Evolutionary conservation across 2,888 invertebrate genomes (phyloP).

Genomic region (Dendrolimus houi): DNA sequence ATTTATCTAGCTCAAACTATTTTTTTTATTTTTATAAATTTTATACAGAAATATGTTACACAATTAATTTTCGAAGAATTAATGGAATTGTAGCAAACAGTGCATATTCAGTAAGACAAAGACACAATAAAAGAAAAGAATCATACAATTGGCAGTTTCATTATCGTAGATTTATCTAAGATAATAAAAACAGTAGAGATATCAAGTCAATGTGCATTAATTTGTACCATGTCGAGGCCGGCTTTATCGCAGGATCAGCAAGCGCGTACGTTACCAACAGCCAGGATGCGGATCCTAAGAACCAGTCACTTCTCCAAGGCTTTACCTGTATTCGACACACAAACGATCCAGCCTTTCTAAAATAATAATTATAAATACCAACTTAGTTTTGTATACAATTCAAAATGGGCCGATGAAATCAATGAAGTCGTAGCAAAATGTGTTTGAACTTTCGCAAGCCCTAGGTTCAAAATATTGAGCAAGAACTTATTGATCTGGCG

Average conservation of each 20-base stretch:
- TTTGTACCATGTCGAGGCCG: slow-evolving; percentile 3
- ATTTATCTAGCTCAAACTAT: too few relatives aligned
- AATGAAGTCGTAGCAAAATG: slow-evolving; percentile 5
- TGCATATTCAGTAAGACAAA: too few relatives aligned
- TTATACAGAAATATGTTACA: too few relatives aligned
- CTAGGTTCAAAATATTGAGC: neutral
- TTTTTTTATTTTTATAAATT: too few relatives aligned
- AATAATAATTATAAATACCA: slow-evolving; percentile 27
- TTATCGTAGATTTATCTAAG: neutral
- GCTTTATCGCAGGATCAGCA: slow-evolving; percentile 16
- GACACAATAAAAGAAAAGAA: too few relatives aligned
- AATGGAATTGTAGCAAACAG: too few relatives aligned
- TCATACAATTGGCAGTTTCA: neutral
- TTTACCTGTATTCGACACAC: slow-evolving; percentile 39
- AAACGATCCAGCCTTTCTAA: slow-evolving; percentile 50
- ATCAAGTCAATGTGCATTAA: slow-evolving; percentile 2
- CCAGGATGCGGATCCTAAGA: slow-evolving; percentile 55
- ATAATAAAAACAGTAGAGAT: slow-evolving; percentile 1
- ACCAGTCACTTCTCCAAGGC: slow-evolving; percentile 60
- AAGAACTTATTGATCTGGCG: neutral
- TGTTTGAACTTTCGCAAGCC: neutral
- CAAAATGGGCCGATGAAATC: slow-evolving; percentile 14
- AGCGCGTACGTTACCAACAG: slow-evolving; percentile 9
- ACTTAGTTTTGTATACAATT: slow-evolving; percentile 17
- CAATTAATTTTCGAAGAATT: too few relatives aligned